A percentile compares a stretch with the other conserved stretches of the same genome.
These are phyloP conservation scores for Tenthredo scrophulariae DNA, from an alignment of 2,888 invertebrate species.

Conservation along the genomic window DNA sequence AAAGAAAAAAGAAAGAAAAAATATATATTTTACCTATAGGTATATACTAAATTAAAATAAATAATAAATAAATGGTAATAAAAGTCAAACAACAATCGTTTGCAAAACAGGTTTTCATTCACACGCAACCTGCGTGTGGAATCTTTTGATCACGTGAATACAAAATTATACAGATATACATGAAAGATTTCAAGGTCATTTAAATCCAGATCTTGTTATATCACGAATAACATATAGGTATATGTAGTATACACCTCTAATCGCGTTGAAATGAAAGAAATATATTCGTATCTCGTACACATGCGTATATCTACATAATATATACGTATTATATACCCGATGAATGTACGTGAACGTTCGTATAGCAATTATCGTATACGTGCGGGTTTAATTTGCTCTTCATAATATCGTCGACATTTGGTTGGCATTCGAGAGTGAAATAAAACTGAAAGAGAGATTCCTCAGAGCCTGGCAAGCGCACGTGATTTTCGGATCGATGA, in stretches of 20 bases:
- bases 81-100: slow-evolving; percentile 39
- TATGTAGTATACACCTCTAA: background rate
- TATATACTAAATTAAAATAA: background rate
- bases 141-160: slow-evolving; percentile 52
- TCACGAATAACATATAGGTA: slow-evolving; percentile 19
- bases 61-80: slow-evolving; percentile 15
- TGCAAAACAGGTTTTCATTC: slow-evolving; percentile 54
- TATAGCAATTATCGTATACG: slow-evolving; percentile 24
- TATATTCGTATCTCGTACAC: slow-evolving; percentile 25
- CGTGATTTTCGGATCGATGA: slow-evolving; percentile 23
- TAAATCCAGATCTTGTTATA: slow-evolving; percentile 42
- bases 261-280: slow-evolving; percentile 11
- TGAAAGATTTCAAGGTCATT: slow-evolving; percentile 48
- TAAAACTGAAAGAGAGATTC: slow-evolving; percentile 20
- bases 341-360: background rate
- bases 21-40: background rate
- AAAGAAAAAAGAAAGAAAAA: background rate
- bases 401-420: slow-evolving; percentile 22
- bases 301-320: slow-evolving; percentile 1
- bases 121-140: slow-evolving; percentile 49
- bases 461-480: background rate
- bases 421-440: slow-evolving; percentile 8
- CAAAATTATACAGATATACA: slow-evolving; percentile 40
- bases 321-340: background rate
- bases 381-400: slow-evolving; percentile 10